A percentile compares a stretch with the other conserved stretches of the same genome.
These are phyloP conservation scores for Linepithema humile DNA, from an alignment of 1,140 invertebrate species.

Conservation along the genomic window DNA sequence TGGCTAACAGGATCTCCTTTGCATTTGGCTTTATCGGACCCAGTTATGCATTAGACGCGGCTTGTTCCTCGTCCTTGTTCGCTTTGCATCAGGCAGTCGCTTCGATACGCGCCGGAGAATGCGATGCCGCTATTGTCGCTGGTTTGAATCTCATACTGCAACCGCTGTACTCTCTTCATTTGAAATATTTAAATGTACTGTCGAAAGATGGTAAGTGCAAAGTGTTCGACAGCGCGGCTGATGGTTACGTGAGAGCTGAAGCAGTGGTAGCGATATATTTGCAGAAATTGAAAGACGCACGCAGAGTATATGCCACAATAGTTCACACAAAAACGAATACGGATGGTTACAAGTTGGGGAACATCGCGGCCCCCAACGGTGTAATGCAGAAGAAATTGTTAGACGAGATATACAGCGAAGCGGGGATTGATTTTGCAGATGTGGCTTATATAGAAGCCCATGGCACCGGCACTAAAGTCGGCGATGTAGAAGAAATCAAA, in stretches of 20 bases:
- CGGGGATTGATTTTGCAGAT: conserved; percentile 91
- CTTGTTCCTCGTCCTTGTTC: no score
- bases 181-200: conserved; percentile 96
- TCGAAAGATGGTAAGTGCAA: conserved; percentile 95
- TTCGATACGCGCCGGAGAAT: conserved; percentile 93
- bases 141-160: conserved; percentile 94
- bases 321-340: conserved; percentile 94
- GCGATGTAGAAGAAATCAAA: conserved; percentile 98
- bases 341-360: conserved; percentile 94
- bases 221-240: conserved; percentile 95
- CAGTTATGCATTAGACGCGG: no score
- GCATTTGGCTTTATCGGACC: no score
- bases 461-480: conserved; percentile 97
- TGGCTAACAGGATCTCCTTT: no score
- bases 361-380: conserved; percentile 96
- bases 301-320: conserved; percentile 93
- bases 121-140: conserved; percentile 96
- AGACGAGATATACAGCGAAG: conserved; percentile 93
- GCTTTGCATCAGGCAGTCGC: no score
- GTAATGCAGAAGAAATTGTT: conserved; percentile 94
- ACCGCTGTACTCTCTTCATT: conserved; percentile 95
- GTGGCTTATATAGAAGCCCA: conserved; percentile 97
- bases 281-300: conserved; percentile 90
- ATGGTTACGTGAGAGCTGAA: conserved; percentile 98
- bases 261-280: conserved; percentile 92